Percentiles rank a stretch among this genome's conserved stretches.
Evolutionary conservation across 1,140 invertebrate genomes (phyloP).

Genomic region (Leptinotarsa undecemlineata): DNA sequence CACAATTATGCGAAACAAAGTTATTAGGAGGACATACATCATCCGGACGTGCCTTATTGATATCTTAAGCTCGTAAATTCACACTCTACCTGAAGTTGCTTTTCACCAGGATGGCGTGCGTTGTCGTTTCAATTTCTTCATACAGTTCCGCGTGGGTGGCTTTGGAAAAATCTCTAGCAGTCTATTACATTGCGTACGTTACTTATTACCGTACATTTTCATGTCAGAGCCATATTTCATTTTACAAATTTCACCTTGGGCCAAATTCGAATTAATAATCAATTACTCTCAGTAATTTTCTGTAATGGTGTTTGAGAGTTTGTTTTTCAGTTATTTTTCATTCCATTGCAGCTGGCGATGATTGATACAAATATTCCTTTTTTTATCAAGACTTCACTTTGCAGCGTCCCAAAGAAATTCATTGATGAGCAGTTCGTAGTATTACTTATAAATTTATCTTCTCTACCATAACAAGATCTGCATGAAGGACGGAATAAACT

Average conservation of each 20-base stretch:
- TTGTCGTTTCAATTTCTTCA: constrained; percentile 30
- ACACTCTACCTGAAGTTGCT: constrained; percentile 14
- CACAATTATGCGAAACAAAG: constrained; percentile 11
- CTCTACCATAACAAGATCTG: too few relatives aligned
- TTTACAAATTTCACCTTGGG: constrained; percentile 10
- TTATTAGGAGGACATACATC: constrained; percentile 19
- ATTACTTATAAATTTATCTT: too few relatives aligned
- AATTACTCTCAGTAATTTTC: not conserved
- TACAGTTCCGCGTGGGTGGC: constrained; percentile 30
- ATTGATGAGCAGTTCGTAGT: too few relatives aligned
- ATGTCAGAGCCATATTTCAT: constrained; percentile 15
- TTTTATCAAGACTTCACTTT: too few relatives aligned
- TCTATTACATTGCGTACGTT: constrained; percentile 19
- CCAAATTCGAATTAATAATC: not conserved
- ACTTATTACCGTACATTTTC: constrained; percentile 14
- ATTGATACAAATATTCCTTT: too few relatives aligned
- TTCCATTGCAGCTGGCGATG: too few relatives aligned
- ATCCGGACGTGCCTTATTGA: constrained; percentile 29
- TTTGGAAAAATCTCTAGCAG: constrained; percentile 7
- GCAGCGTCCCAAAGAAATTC: too few relatives aligned
- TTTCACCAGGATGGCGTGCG: constrained; percentile 20
- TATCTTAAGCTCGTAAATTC: constrained; percentile 29
- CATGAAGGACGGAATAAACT: too few relatives aligned
- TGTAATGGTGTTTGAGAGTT: too few relatives aligned
- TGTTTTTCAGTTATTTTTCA: too few relatives aligned